Percentiles rank a stretch among this genome's conserved stretches.
These are phyloP conservation scores for Parasteatoda tepidariorum DNA, from an alignment of 1,140 invertebrate species.

Conservation along the genomic window DNA sequence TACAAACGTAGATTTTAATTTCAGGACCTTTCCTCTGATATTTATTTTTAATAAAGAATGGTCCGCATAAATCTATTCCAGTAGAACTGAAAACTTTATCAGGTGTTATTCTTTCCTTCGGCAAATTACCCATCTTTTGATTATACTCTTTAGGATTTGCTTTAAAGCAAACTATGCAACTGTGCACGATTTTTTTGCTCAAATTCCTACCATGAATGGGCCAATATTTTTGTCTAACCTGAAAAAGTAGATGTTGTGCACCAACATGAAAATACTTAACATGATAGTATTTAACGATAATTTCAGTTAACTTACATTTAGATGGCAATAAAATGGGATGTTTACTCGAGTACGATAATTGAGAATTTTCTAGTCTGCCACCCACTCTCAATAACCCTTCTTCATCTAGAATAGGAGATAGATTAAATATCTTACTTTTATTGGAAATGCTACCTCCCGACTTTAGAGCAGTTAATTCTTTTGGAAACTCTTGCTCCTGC, in stretches of 20 bases:
- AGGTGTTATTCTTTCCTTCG: not conserved
- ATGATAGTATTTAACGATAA: not conserved
- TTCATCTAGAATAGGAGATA: not conserved
- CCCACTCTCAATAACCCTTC: not conserved
- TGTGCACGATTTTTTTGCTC: not conserved
- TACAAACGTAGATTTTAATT: constrained; percentile 68
- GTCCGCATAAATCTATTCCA: constrained; percentile 67
- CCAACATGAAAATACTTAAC: not conserved
- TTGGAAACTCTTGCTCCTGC: too few species aligned
- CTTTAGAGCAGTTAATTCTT: too few species aligned
- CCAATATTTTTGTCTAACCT: not conserved
- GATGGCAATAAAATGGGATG: not conserved
- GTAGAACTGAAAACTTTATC: too few species aligned
- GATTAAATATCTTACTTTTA: not conserved
- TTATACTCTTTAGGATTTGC: not conserved
- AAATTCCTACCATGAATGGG: not conserved
- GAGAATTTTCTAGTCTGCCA: not conserved
- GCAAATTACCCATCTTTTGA: not conserved
- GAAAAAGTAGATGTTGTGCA: not conserved
- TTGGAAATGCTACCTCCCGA: too few species aligned
- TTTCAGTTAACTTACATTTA: not conserved
- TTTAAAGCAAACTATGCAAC: not conserved
- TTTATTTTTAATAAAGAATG: constrained; percentile 66
- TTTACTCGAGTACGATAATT: not conserved
- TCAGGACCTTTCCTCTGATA: constrained; percentile 60